phyloP scores from a whole-genome alignment of 2,797 vertebrate genomes.

The Gobio occitaniae region DNA sequence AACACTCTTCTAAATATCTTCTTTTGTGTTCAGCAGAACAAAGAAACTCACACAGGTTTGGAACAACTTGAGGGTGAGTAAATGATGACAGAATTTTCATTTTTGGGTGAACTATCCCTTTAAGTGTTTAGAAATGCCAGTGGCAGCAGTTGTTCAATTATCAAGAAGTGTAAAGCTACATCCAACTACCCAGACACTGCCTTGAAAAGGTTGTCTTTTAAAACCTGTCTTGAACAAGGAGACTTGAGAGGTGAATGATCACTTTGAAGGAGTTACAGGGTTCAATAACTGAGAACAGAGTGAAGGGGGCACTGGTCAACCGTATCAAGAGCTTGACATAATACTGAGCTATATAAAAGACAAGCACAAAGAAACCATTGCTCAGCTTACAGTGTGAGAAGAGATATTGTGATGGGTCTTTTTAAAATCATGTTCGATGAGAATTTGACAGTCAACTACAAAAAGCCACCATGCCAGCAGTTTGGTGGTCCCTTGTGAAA shows the following conservation, averaged over 20 bases:
- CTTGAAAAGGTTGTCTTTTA: slow-evolving; percentile 1
- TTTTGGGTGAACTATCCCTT: no score
- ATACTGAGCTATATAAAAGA: not conserved
- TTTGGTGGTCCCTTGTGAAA: not conserved
- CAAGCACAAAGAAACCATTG: slow-evolving; percentile 4
- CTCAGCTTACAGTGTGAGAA: slow-evolving; percentile 5
- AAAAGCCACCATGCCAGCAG: not conserved
- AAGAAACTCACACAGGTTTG: no score
- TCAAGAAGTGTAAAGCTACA: not conserved
- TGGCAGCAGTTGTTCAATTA: slow-evolving; percentile 5
- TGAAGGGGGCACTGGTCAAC: not conserved
- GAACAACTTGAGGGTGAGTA: no score
- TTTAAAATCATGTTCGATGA: not conserved
- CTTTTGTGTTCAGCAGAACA: no score
- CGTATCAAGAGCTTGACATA: slow-evolving; percentile 15
- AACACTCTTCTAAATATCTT: no score
- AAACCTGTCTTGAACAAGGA: slow-evolving; percentile 2
- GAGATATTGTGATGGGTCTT: not conserved
- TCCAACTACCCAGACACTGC: not conserved
- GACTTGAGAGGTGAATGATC: slow-evolving; percentile 7
- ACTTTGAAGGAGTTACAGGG: slow-evolving; percentile 23
- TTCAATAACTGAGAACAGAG: slow-evolving; percentile 20
- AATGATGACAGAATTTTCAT: no score
- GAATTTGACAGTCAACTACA: not conserved
- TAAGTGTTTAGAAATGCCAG: not conserved